phyloP scores from a whole-genome alignment of 2,888 invertebrate species.

The Rhagium mordax region DNA sequence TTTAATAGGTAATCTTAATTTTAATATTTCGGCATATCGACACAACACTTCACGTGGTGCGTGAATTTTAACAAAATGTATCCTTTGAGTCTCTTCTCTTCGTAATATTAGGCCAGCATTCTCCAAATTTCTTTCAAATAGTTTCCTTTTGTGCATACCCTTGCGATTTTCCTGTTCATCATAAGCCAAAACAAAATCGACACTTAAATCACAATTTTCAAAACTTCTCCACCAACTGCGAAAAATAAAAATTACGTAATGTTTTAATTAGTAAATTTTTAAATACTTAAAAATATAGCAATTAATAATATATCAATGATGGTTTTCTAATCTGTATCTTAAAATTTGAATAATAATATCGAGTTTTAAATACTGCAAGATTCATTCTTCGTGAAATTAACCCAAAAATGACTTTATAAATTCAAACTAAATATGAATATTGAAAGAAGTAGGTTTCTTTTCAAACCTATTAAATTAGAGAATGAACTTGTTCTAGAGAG shows the following conservation, averaged over 20 bases:
- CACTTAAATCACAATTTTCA: constrained; percentile 71
- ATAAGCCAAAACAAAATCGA: constrained; percentile 79
- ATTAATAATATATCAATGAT: no score
- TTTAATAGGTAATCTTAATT: constrained; percentile 84
- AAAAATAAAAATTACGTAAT: constrained; percentile 37
- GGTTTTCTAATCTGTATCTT: no score
- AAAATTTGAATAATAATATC: no score
- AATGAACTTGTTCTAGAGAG: no score
- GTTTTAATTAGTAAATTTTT: no score
- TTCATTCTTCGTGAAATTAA: no score
- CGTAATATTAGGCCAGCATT: constrained; percentile 77
- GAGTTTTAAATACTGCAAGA: no score
- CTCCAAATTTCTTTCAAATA: constrained; percentile 76
- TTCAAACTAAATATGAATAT: no score
- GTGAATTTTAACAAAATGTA: constrained; percentile 82
- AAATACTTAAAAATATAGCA: no score
- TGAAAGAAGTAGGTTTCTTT: no score
- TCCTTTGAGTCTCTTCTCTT: constrained; percentile 75
- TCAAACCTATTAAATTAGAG: no score
- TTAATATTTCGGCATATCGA: constrained; percentile 83
- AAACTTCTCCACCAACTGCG: constrained; percentile 73
- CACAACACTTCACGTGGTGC: constrained; percentile 81
- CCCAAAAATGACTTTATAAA: no score
- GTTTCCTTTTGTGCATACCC: constrained; percentile 70
- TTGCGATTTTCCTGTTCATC: constrained; percentile 63